Conservation (phyloP, 1,140 invertebrate species). For the Mya arenaria region DNA sequence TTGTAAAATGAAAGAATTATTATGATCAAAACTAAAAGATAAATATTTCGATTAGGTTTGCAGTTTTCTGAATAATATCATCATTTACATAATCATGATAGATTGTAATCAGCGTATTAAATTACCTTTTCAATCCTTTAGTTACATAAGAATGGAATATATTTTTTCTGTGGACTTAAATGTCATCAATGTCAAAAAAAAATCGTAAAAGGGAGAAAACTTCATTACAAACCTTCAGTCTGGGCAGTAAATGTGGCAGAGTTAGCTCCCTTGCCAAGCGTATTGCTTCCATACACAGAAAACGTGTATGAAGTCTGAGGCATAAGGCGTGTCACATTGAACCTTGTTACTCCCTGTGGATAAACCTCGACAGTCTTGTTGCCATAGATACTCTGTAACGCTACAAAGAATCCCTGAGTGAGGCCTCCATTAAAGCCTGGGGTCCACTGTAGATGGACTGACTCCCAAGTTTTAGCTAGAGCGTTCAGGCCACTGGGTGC, state of each 20-base stretch:
- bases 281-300: slow-evolving; percentile 50
- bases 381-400: slow-evolving; percentile 14
- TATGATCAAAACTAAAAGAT: too few relatives aligned
- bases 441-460: slow-evolving; percentile 66
- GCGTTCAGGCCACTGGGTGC: slow-evolving; percentile 55
- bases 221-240: slow-evolving; percentile 45
- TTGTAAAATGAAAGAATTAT: too few relatives aligned
- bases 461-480: slow-evolving; percentile 66
- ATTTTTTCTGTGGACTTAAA: too few relatives aligned
- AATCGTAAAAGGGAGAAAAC: slow-evolving; percentile 42
- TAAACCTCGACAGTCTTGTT: slow-evolving; percentile 37
- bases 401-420: slow-evolving; percentile 66
- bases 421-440: slow-evolving; percentile 73
- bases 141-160: too few relatives aligned
- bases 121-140: too few relatives aligned
- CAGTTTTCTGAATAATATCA: too few relatives aligned
- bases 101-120: too few relatives aligned
- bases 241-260: slow-evolving; percentile 46
- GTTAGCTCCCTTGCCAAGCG: slow-evolving; percentile 32
- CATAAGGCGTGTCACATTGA: slow-evolving; percentile 62
- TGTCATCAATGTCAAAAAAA: too few relatives aligned
- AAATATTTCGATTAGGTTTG: too few relatives aligned
- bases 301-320: slow-evolving; percentile 57
- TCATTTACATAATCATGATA: too few relatives aligned
- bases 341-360: slow-evolving; percentile 31